These are phyloP conservation scores for Plodia interpunctella DNA, from an alignment of 1,140 invertebrate species.

Conservation along the genomic window DNA sequence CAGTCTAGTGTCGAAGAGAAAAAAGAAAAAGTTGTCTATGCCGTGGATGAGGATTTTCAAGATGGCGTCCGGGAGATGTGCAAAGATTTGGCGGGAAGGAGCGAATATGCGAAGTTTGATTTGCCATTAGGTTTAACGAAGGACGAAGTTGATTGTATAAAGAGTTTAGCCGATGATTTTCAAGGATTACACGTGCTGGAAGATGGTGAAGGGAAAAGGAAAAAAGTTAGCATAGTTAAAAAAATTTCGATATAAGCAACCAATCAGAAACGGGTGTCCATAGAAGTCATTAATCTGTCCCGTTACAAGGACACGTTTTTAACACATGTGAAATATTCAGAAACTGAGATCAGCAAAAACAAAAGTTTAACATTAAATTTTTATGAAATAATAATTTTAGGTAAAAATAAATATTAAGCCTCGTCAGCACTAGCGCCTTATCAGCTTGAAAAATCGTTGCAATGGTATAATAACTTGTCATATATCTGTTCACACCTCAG, in stretches of 20 bases:
- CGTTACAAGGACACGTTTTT: too few relatives aligned
- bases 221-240: slow-evolving; percentile 50
- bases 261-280: too few relatives aligned
- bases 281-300: too few relatives aligned
- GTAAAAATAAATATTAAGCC: too few relatives aligned
- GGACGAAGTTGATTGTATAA: slow-evolving; percentile 49
- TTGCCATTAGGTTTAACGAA: slow-evolving; percentile 46
- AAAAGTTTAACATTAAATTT: too few relatives aligned
- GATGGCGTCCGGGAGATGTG: slow-evolving; percentile 52
- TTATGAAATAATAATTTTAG: too few relatives aligned
- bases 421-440: too few relatives aligned
- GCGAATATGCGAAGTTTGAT: slow-evolving; percentile 54
- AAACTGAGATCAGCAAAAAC: too few relatives aligned
- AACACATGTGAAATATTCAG: too few relatives aligned
- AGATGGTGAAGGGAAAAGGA: slow-evolving; percentile 41
- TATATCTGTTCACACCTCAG: too few relatives aligned
- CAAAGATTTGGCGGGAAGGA: slow-evolving; percentile 51
- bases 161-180: slow-evolving; percentile 42
- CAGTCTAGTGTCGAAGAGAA: slow-evolving; percentile 22
- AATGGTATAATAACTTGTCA: too few relatives aligned
- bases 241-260: slow-evolving; percentile 16
- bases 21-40: slow-evolving; percentile 40
- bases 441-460: too few relatives aligned
- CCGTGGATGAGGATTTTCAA: slow-evolving; percentile 55
- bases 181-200: slow-evolving; percentile 39